A percentile compares a stretch with the other conserved stretches of the same genome.
These are phyloP conservation scores for Sitodiplosis mosellana DNA, from an alignment of 1,140 invertebrate species.

Conservation along the genomic window DNA sequence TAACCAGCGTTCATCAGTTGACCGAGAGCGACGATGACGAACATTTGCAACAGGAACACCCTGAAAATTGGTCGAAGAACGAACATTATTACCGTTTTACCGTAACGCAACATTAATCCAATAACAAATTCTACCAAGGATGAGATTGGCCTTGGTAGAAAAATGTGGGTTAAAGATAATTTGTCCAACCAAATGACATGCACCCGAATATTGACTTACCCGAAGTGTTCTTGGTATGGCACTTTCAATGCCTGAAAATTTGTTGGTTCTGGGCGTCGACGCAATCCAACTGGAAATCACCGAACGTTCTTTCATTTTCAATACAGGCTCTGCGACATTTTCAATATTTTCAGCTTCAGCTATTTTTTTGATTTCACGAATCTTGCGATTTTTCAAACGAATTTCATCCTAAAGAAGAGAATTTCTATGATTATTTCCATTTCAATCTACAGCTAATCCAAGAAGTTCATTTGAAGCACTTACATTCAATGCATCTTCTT, in stretches of 20 bases:
- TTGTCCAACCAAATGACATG: too few species aligned
- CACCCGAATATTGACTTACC: neutral
- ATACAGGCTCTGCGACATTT: too few species aligned
- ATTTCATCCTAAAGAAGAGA: constrained; percentile 24
- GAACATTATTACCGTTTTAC: too few species aligned
- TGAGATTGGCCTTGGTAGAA: too few species aligned
- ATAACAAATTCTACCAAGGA: too few species aligned
- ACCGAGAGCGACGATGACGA: constrained; percentile 57
- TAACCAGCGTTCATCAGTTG: constrained; percentile 66
- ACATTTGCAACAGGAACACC: constrained; percentile 44
- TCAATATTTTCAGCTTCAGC: constrained; percentile 19
- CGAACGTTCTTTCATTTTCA: too few species aligned
- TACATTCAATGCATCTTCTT: constrained; percentile 43
- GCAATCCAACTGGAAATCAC: too few species aligned
- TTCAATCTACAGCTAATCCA: neutral
- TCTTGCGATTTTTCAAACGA: constrained; percentile 33
- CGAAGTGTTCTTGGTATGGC: neutral
- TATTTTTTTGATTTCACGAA: constrained; percentile 25
- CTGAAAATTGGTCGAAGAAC: too few species aligned
- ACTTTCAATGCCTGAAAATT: neutral
- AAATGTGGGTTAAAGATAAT: too few species aligned
- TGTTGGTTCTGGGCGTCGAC: too few species aligned
- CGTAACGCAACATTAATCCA: too few species aligned
- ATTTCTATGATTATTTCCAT: neutral
- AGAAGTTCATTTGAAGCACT: constrained; percentile 4